phyloP scores from a whole-genome alignment of 2,888 invertebrate species.

The Euplagia quadripunctaria region DNA sequence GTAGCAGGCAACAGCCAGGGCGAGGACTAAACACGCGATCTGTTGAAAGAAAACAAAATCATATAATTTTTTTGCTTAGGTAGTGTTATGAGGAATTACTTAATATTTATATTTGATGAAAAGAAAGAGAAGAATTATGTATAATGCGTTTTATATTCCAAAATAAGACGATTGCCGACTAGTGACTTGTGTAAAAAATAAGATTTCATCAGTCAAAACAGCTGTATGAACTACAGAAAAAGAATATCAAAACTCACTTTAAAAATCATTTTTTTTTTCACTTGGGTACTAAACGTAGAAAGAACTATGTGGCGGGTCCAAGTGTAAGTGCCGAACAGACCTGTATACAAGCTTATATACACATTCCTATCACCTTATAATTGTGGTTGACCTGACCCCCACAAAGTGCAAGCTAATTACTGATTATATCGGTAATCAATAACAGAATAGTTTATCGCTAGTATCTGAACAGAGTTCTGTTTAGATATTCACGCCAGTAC shows the following conservation, averaged over 20 bases:
- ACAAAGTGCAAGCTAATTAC: background rate
- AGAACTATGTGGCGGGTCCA: background rate
- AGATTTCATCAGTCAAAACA: background rate
- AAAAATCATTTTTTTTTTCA: slow-evolving; percentile 7
- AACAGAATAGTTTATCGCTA: background rate
- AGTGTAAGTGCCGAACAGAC: background rate
- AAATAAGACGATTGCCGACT: too few relatives aligned
- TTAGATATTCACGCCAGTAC: background rate
- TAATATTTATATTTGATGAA: too few relatives aligned
- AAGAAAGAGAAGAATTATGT: too few relatives aligned
- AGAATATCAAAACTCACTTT: background rate
- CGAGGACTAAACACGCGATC: slow-evolving; percentile 5
- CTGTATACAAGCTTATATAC: background rate
- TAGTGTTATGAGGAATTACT: too few relatives aligned
- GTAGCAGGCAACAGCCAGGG: slow-evolving; percentile 4
- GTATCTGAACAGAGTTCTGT: background rate
- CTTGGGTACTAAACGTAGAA: background rate
- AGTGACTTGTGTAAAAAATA: background rate
- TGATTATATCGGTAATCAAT: background rate
- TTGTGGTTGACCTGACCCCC: slow-evolving; percentile 6
- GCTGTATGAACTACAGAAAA: background rate
- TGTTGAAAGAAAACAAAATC: background rate
- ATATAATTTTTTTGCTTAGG: background rate
- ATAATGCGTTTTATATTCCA: too few relatives aligned
- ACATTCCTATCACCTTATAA: slow-evolving; percentile 8